Percentiles rank a stretch among this genome's conserved stretches.
phyloP scores from a whole-genome alignment of 1,140 invertebrate genomes.

The Thalassaphorura encarpata region DNA sequence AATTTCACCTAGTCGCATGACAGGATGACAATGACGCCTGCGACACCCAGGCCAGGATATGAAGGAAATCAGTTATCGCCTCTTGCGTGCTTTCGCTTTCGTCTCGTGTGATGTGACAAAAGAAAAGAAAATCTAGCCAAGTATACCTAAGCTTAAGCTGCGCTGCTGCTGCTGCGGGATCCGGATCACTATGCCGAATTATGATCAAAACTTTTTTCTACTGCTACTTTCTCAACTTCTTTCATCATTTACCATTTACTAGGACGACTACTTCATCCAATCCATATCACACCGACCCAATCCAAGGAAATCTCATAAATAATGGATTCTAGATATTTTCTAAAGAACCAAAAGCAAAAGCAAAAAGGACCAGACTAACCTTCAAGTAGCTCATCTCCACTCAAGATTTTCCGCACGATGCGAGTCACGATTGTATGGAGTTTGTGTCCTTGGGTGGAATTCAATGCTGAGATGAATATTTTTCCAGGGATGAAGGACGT shows the following conservation, averaged over 20 bases:
- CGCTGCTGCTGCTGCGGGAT: background rate
- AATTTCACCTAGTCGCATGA: too few species aligned
- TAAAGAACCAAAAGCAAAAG: background rate
- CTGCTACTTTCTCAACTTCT: too few species aligned
- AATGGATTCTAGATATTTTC: too few species aligned
- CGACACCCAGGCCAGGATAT: too few species aligned
- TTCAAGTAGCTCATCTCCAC: background rate
- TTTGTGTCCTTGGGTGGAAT: background rate
- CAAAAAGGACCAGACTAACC: background rate
- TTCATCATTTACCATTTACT: background rate
- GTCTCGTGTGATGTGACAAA: too few species aligned
- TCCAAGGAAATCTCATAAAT: background rate
- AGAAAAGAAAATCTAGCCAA: background rate
- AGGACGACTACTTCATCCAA: too few species aligned
- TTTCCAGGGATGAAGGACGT: background rate
- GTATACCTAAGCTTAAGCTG: background rate
- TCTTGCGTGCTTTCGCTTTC: too few species aligned
- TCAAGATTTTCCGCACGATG: background rate
- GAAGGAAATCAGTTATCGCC: too few species aligned
- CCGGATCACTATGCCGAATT: background rate
- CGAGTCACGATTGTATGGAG: background rate
- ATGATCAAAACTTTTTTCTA: too few species aligned
- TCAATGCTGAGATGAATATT: background rate
- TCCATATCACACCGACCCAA: too few species aligned
- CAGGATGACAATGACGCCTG: too few species aligned